A percentile compares a stretch with the other conserved stretches of the same genome.
Evolutionary conservation across 2,797 vertebrate species (phyloP).

Genomic region (Acridotheres tristis): DNA sequence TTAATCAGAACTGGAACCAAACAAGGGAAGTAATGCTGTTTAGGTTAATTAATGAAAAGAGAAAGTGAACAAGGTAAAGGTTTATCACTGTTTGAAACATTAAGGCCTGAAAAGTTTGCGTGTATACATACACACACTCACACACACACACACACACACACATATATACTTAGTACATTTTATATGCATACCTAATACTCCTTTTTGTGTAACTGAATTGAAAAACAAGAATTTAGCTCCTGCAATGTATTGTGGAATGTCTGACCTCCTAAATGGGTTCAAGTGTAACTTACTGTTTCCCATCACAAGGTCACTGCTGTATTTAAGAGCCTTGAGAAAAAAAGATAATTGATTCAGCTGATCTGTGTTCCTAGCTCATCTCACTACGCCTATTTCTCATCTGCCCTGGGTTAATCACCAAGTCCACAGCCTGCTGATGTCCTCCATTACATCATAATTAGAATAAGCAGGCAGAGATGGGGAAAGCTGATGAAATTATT

Average conservation of each 20-base stretch:
- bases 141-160: too few relatives aligned
- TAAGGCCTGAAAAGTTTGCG: background rate
- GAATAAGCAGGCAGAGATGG: constrained; percentile 79
- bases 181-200: background rate
- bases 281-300: constrained; percentile 84
- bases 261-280: constrained; percentile 85
- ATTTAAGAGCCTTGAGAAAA: constrained; percentile 82
- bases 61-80: background rate
- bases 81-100: background rate
- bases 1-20: background rate
- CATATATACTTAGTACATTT: background rate
- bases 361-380: constrained; percentile 85
- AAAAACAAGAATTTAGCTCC: constrained; percentile 7
- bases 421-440: constrained; percentile 87
- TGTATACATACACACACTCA: rapidly evolving
- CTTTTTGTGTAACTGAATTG: background rate
- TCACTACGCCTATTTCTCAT: constrained; percentile 89
- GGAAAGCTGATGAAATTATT: constrained; percentile 79
- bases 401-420: constrained; percentile 92
- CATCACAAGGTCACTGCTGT: constrained; percentile 87
- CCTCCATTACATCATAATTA: constrained; percentile 93
- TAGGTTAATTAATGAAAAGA: background rate
- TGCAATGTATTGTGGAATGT: constrained; percentile 60
- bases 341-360: constrained; percentile 87
- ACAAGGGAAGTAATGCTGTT: background rate